phyloP scores from a whole-genome alignment of 2,888 invertebrate genomes.

The Leucophenga montana region DNA sequence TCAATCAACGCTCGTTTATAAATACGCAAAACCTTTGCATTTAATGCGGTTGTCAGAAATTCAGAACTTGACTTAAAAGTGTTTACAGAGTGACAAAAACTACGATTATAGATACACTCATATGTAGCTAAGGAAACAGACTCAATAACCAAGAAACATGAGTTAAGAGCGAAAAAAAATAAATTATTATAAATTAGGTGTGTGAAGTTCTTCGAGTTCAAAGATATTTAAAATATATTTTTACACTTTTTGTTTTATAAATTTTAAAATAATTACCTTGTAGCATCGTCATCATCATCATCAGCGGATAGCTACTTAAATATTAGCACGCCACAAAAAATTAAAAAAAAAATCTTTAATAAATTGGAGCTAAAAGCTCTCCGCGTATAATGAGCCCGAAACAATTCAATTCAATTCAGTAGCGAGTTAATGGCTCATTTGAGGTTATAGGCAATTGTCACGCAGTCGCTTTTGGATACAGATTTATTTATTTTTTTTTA shows the following conservation, averaged over 20 bases:
- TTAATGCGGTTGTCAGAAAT: slow-evolving; percentile 22
- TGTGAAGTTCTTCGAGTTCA: slow-evolving; percentile 44
- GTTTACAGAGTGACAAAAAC: slow-evolving; percentile 53
- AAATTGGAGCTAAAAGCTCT: slow-evolving; percentile 8
- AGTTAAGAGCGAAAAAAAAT: slow-evolving; percentile 2
- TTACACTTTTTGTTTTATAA: slow-evolving; percentile 1
- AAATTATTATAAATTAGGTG: not conserved
- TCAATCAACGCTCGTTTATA: not conserved
- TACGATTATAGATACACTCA: too few relatives aligned
- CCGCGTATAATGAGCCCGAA: not conserved
- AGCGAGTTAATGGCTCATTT: slow-evolving; percentile 26
- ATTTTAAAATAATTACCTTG: slow-evolving; percentile 54
- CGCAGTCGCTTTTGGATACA: slow-evolving; percentile 27
- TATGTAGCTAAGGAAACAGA: too few relatives aligned
- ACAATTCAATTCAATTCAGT: too few relatives aligned
- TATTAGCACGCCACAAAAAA: too few relatives aligned
- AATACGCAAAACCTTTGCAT: slow-evolving; percentile 28
- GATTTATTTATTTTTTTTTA: slow-evolving; percentile 24
- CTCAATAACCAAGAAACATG: too few relatives aligned
- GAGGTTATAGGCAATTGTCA: slow-evolving; percentile 38
- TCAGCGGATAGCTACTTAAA: slow-evolving; percentile 52
- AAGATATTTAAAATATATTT: slow-evolving; percentile 47
- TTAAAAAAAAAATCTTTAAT: not conserved
- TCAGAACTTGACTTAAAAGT: slow-evolving; percentile 63
- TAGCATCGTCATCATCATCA: slow-evolving; percentile 43